These are phyloP conservation scores for Aethina tumida DNA, from an alignment of 1,140 invertebrate genomes.

Conservation along the genomic window DNA sequence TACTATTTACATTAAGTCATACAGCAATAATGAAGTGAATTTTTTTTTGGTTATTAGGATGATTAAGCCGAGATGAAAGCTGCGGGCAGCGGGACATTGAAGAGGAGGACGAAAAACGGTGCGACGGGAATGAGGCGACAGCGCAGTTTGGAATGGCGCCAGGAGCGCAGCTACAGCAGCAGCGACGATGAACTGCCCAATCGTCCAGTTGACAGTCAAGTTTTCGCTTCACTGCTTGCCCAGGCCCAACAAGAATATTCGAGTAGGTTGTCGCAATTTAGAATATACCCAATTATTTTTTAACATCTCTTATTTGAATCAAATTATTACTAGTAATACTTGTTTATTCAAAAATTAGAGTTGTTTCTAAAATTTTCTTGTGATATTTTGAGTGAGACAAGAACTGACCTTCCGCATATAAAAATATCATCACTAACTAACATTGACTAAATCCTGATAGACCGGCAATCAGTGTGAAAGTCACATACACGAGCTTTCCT, in stretches of 20 bases:
- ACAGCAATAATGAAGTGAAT: not conserved
- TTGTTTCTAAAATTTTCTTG: too few relatives aligned
- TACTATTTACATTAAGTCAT: not conserved
- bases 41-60: not conserved
- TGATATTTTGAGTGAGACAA: too few relatives aligned
- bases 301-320: too few relatives aligned
- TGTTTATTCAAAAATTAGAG: too few relatives aligned
- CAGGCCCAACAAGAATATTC: conserved; percentile 51
- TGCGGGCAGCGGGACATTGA: conserved; percentile 35
- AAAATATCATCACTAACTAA: too few relatives aligned
- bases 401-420: too few relatives aligned
- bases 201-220: conserved; percentile 47
- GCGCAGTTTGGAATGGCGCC: conserved; percentile 50
- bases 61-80: conserved; percentile 34
- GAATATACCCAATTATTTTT: too few relatives aligned
- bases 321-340: too few relatives aligned
- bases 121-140: conserved; percentile 44
- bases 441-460: too few relatives aligned
- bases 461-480: too few relatives aligned
- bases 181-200: conserved; percentile 51
- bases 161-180: conserved; percentile 51
- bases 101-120: conserved; percentile 37
- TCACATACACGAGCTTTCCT: too few relatives aligned
- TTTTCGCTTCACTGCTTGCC: conserved; percentile 51
- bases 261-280: conserved; percentile 35